phyloP scores from a whole-genome alignment of 2,888 invertebrate genomes.

The Alentia gelatinosa region DNA sequence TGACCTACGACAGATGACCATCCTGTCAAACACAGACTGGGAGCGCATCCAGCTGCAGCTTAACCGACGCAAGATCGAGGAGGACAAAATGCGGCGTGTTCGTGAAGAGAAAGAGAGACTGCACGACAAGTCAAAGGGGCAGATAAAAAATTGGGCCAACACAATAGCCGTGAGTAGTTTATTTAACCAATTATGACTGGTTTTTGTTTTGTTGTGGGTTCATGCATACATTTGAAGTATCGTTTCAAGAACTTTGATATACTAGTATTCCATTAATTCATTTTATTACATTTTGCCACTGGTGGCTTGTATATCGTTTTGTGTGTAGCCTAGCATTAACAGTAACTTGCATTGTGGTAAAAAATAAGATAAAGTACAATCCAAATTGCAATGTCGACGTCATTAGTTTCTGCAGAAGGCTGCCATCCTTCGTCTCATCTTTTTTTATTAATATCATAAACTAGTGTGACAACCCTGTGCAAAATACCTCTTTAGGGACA shows the following conservation, averaged over 20 bases:
- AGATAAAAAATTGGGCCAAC: conserved; percentile 80
- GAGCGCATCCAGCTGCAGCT: conserved; percentile 78
- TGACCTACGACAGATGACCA: conserved; percentile 74
- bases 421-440: no score
- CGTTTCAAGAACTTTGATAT: no score
- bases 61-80: conserved; percentile 76
- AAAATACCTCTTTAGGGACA: conserved; percentile 72
- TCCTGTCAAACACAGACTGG: conserved; percentile 78
- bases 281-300: no score
- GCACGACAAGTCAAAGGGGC: conserved; percentile 76
- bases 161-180: conserved; percentile 77
- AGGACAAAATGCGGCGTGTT: conserved; percentile 71
- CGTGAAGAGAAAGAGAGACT: conserved; percentile 75
- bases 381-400: no score
- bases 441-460: neutral
- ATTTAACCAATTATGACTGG: no score
- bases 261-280: no score
- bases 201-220: no score
- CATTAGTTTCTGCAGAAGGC: no score
- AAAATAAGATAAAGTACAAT: no score
- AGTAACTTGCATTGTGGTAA: no score
- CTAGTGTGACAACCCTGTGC: neutral
- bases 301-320: no score
- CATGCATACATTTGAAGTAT: no score
- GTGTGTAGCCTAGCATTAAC: neutral